Conservation (phyloP, 1,140 invertebrate species). For the Helicoverpa zea region DNA sequence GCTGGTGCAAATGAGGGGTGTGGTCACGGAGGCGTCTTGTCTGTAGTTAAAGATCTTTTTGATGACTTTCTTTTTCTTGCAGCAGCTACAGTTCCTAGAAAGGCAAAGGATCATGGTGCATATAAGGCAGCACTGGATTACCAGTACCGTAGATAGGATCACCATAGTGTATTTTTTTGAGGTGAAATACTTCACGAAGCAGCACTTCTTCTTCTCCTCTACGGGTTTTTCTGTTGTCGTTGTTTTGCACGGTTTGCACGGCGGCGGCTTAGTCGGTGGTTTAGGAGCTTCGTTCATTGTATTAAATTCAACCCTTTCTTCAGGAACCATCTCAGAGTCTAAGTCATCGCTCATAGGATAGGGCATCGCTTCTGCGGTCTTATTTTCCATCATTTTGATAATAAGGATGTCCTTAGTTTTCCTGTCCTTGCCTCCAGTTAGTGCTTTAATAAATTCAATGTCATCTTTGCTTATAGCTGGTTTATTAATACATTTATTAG, state of each 20-base stretch:
- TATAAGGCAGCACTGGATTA: slow-evolving; percentile 72
- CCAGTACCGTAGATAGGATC: slow-evolving; percentile 61
- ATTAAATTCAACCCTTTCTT: too few relatives aligned
- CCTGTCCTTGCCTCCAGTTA: slow-evolving; percentile 51
- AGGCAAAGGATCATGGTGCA: slow-evolving; percentile 68
- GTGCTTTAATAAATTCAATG: slow-evolving; percentile 63
- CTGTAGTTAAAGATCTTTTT: slow-evolving; percentile 71
- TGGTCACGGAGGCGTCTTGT: slow-evolving; percentile 75
- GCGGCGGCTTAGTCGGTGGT: too few relatives aligned
- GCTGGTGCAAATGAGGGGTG: slow-evolving; percentile 74
- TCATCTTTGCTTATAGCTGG: slow-evolving; percentile 63
- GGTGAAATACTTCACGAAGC: slow-evolving; percentile 51
- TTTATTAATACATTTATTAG: slow-evolving; percentile 67
- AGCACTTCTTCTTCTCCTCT: not conserved
- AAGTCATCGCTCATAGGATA: too few relatives aligned
- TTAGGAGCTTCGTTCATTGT: too few relatives aligned
- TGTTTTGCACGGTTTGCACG: too few relatives aligned
- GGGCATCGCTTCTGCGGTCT: not conserved
- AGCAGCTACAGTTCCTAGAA: slow-evolving; percentile 62
- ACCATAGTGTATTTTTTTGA: slow-evolving; percentile 61
- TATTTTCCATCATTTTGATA: slow-evolving; percentile 46
- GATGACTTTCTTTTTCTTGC: slow-evolving; percentile 65
- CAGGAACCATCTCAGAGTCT: not conserved
- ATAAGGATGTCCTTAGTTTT: slow-evolving; percentile 65
- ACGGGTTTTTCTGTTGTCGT: not conserved